Percentiles rank a stretch among this genome's conserved stretches.
phyloP scores from a whole-genome alignment of 2,888 invertebrate species.

The Caenorhabditis auriculariae region DNA sequence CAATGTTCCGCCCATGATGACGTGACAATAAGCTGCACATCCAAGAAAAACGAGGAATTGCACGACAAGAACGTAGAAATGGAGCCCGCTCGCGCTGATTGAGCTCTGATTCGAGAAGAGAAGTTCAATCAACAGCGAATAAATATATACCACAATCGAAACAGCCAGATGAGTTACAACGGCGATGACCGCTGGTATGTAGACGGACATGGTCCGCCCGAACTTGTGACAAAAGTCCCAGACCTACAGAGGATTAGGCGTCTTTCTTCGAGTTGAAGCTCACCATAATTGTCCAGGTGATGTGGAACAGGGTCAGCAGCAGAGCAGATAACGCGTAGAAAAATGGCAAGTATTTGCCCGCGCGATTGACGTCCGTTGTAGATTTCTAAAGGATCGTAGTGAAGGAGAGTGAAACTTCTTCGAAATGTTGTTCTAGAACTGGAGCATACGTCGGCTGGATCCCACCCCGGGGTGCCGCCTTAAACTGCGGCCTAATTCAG shows the following conservation, averaged over 20 bases:
- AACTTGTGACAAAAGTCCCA: conserved; percentile 45
- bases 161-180: conserved; percentile 28
- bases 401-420: too few species aligned
- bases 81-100: conserved; percentile 21
- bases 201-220: conserved; percentile 10
- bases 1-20: conserved; percentile 35
- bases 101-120: too few species aligned
- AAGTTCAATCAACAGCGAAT: too few species aligned
- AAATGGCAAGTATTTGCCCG: conserved; percentile 32
- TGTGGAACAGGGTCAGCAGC: conserved; percentile 72
- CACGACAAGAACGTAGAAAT: conserved; percentile 17
- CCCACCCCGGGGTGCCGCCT: too few species aligned
- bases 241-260: conserved; percentile 7
- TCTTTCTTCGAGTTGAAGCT: background rate
- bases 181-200: conserved; percentile 30
- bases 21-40: conserved; percentile 36
- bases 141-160: conserved; percentile 17
- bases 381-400: background rate
- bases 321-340: conserved; percentile 31
- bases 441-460: background rate
- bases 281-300: conserved; percentile 78
- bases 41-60: conserved; percentile 36
- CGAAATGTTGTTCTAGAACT: background rate
- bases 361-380: conserved; percentile 14
- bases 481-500: too few species aligned